Percentiles rank a stretch among this genome's conserved stretches.
Evolutionary conservation across 2,888 invertebrate species (phyloP).

Genomic region (Tortrix viridana): DNA sequence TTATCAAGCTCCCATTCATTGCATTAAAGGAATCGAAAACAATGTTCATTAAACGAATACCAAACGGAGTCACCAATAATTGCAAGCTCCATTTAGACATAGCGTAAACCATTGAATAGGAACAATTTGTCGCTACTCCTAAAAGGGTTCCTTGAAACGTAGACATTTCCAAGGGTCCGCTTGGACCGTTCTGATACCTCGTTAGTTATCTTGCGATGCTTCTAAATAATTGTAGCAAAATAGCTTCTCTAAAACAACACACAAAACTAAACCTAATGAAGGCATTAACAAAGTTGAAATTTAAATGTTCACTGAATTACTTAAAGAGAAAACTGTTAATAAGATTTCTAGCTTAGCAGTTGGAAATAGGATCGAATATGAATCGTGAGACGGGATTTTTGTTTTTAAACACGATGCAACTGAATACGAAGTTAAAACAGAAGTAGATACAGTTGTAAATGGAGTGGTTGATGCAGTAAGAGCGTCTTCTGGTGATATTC

Average conservation of each 20-base stretch:
- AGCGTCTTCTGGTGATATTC: slow-evolving; percentile 52
- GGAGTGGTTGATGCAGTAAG: slow-evolving; percentile 33
- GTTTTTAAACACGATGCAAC: slow-evolving; percentile 37
- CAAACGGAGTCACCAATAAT: slow-evolving; percentile 61
- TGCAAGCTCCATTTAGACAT: slow-evolving; percentile 58
- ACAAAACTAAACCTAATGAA: slow-evolving; percentile 44
- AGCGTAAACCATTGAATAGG: slow-evolving; percentile 70
- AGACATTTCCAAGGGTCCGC: slow-evolving; percentile 76
- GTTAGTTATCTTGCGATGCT: slow-evolving; percentile 74
- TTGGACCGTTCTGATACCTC: slow-evolving; percentile 73
- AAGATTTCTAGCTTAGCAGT: slow-evolving; percentile 58
- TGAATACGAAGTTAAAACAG: slow-evolving; percentile 47
- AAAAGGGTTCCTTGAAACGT: slow-evolving; percentile 61
- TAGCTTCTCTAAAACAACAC: slow-evolving; percentile 24
- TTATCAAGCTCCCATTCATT: slow-evolving; percentile 67
- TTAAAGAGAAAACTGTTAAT: slow-evolving; percentile 44
- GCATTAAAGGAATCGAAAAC: slow-evolving; percentile 62
- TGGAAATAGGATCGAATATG: slow-evolving; percentile 61
- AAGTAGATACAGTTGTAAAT: slow-evolving; percentile 36
- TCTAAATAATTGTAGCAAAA: slow-evolving; percentile 79
- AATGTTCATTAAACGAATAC: slow-evolving; percentile 82
- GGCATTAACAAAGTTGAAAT: slow-evolving; percentile 44
- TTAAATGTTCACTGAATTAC: slow-evolving; percentile 30
- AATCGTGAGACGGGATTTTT: slow-evolving; percentile 49
- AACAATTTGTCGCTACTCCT: slow-evolving; percentile 79